These are phyloP conservation scores for Uria lomvia DNA, from an alignment of 2,113 vertebrate species.

Conservation along the genomic window DNA sequence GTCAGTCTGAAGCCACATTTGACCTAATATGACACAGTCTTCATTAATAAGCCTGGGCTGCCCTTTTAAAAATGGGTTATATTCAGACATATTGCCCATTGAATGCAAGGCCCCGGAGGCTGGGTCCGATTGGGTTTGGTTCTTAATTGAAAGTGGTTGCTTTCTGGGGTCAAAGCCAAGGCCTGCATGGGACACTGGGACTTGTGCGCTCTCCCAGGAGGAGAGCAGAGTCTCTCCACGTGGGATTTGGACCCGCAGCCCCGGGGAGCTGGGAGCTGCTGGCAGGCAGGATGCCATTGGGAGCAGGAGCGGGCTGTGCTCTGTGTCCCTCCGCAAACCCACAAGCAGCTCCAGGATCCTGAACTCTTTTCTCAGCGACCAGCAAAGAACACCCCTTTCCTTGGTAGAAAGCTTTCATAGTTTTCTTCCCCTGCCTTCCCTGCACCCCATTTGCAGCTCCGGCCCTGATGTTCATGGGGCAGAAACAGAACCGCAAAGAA, in stretches of 20 bases:
- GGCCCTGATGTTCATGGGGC: neutral
- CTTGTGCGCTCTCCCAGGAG: neutral
- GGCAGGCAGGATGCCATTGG: neutral
- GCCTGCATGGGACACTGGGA: neutral
- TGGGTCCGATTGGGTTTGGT: neutral
- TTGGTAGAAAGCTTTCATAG: neutral
- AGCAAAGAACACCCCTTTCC: neutral
- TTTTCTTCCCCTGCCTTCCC: neutral
- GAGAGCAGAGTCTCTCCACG: fast-evolving
- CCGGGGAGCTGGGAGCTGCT: neutral
- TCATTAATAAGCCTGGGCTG: neutral
- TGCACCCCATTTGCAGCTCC: neutral
- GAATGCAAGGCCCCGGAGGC: neutral
- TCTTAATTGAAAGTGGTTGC: neutral
- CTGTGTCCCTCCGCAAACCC: neutral
- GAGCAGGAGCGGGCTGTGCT: neutral
- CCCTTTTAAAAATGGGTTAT: neutral
- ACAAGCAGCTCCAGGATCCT: fast-evolving
- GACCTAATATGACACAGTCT: neutral
- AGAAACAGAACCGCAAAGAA: neutral
- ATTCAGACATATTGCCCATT: neutral
- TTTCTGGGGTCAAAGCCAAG: neutral
- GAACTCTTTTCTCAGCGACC: neutral
- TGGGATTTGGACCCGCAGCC: neutral
- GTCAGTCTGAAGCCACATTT: neutral